Percentiles rank a stretch among this genome's conserved stretches.
phyloP scores from a whole-genome alignment of 2,888 invertebrate species.

The Sinhomidia bicolor region DNA sequence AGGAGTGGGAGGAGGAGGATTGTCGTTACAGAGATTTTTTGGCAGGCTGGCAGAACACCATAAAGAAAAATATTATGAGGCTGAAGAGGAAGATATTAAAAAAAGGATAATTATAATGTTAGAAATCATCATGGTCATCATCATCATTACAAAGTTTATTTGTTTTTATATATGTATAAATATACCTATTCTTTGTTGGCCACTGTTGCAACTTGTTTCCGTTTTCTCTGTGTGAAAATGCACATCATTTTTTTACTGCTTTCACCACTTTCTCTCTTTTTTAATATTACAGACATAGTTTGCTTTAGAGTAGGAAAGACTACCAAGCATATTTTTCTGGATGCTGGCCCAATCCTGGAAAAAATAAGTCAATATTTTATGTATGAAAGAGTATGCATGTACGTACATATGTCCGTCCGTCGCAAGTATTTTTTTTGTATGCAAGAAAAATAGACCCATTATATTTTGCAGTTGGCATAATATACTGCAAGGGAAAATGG shows the following conservation, averaged over 20 bases:
- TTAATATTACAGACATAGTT: no score
- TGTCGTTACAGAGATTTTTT: no score
- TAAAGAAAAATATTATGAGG: background rate
- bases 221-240: background rate
- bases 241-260: background rate
- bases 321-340: background rate
- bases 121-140: background rate
- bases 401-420: background rate
- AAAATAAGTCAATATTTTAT: slow-evolving; percentile 1
- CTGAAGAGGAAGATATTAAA: background rate
- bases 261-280: background rate
- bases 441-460: background rate
- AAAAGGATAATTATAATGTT: slow-evolving; percentile 33
- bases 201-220: background rate
- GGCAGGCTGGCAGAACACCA: background rate
- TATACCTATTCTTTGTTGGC: no score
- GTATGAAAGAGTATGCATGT: no score
- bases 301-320: no score
- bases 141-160: no score
- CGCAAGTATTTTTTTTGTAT: background rate
- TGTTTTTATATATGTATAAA: no score
- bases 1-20: no score
- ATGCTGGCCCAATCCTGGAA: background rate
- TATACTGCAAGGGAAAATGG: slow-evolving; percentile 11
- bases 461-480: background rate